These are phyloP conservation scores for Hozukius guyotensis DNA, from an alignment of 2,797 vertebrate species.

Conservation along the genomic window DNA sequence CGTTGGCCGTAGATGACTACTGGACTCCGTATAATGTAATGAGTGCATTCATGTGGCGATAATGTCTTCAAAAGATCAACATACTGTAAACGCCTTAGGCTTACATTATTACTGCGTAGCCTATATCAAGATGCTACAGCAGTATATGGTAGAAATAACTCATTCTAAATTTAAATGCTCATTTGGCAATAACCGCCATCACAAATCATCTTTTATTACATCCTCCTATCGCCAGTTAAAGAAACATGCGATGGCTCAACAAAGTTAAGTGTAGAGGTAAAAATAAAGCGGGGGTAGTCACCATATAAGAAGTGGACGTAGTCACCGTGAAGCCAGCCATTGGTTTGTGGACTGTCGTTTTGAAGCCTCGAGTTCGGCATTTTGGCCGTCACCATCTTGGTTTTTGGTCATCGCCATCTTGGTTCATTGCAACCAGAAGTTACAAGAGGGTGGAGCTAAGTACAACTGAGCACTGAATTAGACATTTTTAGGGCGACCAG, in stretches of 20 bases:
- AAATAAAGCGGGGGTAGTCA: not conserved
- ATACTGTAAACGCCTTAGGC: constrained; percentile 19
- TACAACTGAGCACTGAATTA: too few relatives aligned
- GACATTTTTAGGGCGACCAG: too few relatives aligned
- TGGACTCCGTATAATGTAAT: constrained; percentile 31
- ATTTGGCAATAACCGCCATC: not conserved
- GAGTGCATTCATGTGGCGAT: constrained; percentile 13
- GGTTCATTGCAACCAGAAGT: too few relatives aligned
- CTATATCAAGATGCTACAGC: not conserved
- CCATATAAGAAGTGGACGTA: too few relatives aligned
- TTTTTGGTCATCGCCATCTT: too few relatives aligned
- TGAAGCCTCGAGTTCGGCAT: too few relatives aligned
- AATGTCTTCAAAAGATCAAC: constrained; percentile 6
- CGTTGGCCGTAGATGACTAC: constrained; percentile 27
- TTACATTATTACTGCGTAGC: not conserved
- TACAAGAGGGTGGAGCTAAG: too few relatives aligned
- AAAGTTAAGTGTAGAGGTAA: not conserved
- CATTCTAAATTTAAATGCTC: not conserved
- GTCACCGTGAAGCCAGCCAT: too few relatives aligned
- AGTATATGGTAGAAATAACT: not conserved
- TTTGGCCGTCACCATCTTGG: too few relatives aligned
- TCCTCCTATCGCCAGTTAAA: not conserved
- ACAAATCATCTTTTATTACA: constrained; percentile 6
- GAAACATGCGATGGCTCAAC: not conserved
- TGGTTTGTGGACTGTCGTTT: too few relatives aligned